Evolutionary conservation across 1,140 invertebrate genomes (phyloP).

Genomic region (Nylanderia fulva): DNA sequence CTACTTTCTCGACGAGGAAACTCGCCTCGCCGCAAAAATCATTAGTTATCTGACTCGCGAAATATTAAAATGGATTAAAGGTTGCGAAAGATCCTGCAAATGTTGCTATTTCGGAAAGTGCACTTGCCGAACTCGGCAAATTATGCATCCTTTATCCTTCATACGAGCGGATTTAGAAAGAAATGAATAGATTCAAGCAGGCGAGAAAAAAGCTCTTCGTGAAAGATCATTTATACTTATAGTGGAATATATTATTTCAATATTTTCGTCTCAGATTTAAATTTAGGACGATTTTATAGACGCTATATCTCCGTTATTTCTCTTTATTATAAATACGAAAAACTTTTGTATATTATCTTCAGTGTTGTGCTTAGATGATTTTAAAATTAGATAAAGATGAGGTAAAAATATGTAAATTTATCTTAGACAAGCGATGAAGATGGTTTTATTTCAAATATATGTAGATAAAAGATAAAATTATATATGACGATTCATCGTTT

Average conservation of each 20-base stretch:
- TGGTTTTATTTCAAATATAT: no score
- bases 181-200: not conserved
- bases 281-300: not conserved
- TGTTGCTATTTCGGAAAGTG: not conserved
- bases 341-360: no score
- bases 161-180: not conserved
- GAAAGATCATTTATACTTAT: not conserved
- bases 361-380: no score
- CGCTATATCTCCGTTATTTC: not conserved
- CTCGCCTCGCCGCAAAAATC: not conserved
- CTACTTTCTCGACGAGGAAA: not conserved
- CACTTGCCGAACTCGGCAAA: not conserved
- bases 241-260: not conserved
- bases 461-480: no score
- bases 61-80: not conserved
- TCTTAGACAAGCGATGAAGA: no score
- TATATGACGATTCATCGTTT: no score
- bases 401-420: no score
- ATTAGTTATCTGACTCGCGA: not conserved
- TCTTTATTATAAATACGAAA: conserved; percentile 8
- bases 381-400: no score
- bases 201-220: not conserved
- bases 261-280: not conserved
- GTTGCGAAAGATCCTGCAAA: not conserved
- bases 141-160: not conserved